Evolutionary conservation across 1,140 invertebrate genomes (phyloP).

Genomic region (Saxidomus purpurata): DNA sequence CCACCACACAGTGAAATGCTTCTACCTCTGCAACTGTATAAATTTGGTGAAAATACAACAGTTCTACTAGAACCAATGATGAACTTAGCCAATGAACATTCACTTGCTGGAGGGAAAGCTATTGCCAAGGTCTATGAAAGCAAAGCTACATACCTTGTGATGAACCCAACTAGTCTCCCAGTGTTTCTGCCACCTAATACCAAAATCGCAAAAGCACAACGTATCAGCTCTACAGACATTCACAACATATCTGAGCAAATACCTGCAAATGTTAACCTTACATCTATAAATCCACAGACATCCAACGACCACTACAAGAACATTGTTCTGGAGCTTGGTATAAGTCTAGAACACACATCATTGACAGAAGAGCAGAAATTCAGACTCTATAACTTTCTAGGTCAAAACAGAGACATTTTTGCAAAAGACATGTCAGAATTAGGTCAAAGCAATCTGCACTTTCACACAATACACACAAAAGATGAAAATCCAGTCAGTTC

Average conservation of each 20-base stretch:
- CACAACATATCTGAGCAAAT: background rate
- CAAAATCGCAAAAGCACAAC: background rate
- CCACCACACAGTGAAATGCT: conserved; percentile 25
- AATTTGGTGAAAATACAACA: background rate
- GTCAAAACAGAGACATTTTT: conserved; percentile 62
- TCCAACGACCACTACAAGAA: background rate
- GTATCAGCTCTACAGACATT: background rate
- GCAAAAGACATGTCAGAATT: conserved; percentile 66
- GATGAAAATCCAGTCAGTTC: conserved; percentile 56
- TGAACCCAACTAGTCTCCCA: background rate
- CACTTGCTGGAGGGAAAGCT: background rate
- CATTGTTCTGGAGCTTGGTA: background rate
- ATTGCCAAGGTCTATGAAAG: background rate
- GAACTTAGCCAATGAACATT: background rate
- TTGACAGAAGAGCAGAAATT: conserved; percentile 26
- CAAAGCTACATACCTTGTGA: background rate
- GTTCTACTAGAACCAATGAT: background rate
- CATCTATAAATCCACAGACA: background rate
- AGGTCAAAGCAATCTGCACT: conserved; percentile 7
- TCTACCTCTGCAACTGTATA: background rate
- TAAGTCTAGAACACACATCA: background rate
- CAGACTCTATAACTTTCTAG: background rate
- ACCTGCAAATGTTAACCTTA: background rate
- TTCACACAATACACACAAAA: conserved; percentile 48
- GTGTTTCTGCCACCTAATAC: background rate